Percentiles rank a stretch among this genome's conserved stretches.
Evolutionary conservation across 2,113 vertebrate species (phyloP).

Genomic region (Salvelinus sp.): DNA sequence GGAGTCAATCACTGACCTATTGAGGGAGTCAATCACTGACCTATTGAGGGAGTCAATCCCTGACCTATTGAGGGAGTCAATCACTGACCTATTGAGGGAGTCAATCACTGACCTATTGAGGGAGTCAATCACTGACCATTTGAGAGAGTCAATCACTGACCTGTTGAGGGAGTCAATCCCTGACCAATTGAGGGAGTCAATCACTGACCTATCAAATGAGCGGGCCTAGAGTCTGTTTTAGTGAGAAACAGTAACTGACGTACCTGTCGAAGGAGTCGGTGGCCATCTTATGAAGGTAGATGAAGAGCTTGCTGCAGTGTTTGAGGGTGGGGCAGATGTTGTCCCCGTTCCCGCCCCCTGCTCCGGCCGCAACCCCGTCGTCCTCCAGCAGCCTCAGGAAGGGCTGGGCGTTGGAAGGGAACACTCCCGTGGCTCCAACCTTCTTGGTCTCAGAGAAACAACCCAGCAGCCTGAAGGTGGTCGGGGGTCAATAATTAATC

Average conservation of each 20-base stretch:
- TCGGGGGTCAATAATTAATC: background rate
- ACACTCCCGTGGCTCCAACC: conserved; percentile 81
- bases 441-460: conserved; percentile 95
- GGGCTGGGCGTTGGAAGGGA: conserved; percentile 89
- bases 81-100: too few relatives aligned
- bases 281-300: conserved; percentile 97
- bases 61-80: too few relatives aligned
- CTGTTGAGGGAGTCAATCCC: background rate
- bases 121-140: too few relatives aligned
- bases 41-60: too few relatives aligned
- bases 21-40: too few relatives aligned
- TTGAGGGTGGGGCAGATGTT: conserved; percentile 86
- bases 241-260: background rate
- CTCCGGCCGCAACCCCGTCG: conserved; percentile 77
- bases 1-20: too few relatives aligned
- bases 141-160: background rate
- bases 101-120: too few relatives aligned
- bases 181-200: background rate
- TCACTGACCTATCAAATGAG: too few relatives aligned
- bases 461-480: conserved; percentile 81
- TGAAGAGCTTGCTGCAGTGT: conserved; percentile 97
- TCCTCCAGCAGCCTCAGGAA: conserved; percentile 95
- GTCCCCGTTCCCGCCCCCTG: conserved; percentile 78
- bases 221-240: background rate
- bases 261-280: conserved; percentile 99